Percentiles rank a stretch among this genome's conserved stretches.
Conservation (phyloP, 2,888 invertebrate genomes). For the Sacculina carcini region DNA sequence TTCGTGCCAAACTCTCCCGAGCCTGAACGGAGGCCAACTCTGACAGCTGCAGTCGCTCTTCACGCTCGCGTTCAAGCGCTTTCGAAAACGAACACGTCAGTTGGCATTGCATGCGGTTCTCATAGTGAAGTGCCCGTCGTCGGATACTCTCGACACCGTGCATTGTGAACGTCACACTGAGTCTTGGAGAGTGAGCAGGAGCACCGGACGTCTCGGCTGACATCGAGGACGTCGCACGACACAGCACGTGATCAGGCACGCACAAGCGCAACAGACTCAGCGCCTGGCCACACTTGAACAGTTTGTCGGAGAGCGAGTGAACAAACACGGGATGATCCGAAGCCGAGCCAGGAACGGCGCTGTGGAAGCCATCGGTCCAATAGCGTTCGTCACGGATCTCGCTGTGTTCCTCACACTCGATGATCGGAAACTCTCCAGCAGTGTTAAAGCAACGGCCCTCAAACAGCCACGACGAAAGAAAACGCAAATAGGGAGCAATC, state of each 20-base stretch:
- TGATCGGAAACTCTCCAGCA: slow-evolving; percentile 6
- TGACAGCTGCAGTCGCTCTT: too few species aligned
- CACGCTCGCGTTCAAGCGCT: too few species aligned
- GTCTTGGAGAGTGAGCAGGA: too few species aligned
- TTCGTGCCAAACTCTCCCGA: background rate
- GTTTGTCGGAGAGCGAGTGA: background rate
- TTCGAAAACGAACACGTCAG: too few species aligned
- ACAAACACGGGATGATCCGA: slow-evolving; percentile 1
- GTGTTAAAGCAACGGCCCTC: slow-evolving; percentile 8
- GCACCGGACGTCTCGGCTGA: too few species aligned
- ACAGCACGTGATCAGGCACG: background rate
- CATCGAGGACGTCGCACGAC: background rate
- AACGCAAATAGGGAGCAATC: slow-evolving; percentile 5
- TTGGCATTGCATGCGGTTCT: too few species aligned
- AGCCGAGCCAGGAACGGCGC: background rate
- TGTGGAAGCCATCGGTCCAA: slow-evolving; percentile 1
- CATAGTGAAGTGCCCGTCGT: too few species aligned
- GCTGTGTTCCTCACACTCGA: background rate
- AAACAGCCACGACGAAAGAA: slow-evolving; percentile 9
- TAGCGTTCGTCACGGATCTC: background rate
- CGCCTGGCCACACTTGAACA: slow-evolving; percentile 4
- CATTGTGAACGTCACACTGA: too few species aligned
- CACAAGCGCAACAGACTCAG: slow-evolving; percentile 4
- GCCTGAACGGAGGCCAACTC: background rate
- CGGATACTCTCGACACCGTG: too few species aligned